Evolutionary conservation across 1,140 invertebrate species (phyloP), one percentile per base, ranked within the genome.

Genomic region (Leucophenga varia): DNA sequence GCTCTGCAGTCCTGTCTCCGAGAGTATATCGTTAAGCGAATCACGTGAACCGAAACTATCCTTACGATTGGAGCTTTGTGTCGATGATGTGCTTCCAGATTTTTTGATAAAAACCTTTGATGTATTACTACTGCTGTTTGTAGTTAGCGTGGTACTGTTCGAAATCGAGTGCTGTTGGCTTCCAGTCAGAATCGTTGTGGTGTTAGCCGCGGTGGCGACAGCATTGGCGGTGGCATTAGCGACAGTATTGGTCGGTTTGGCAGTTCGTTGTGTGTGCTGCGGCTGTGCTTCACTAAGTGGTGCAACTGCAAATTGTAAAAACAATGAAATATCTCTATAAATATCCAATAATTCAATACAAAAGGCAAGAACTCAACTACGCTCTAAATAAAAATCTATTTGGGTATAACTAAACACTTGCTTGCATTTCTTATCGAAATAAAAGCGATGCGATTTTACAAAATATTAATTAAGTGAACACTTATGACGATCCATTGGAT

Each of bases 41-140:
- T 75, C 73, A 32, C 65, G 58, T 7, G 73, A 75, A 22, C 73
- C 70, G 16, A 75, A 75, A 43, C 72, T 74, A 52, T 75, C 72
- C 50, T 75, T 75, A 50, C 70, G 64, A 39, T 69, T 65, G 16
- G 67, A 49, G 3, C 54, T 34, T 8, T 63, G 53, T 0, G 63
- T 57, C 2, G 55, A 54, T 37, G 55, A 53, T 28, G 49, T 44
- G 48, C 56, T 64, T 41, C 46, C 52, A 31, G 56, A 49, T 47
- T 74, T 74, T 43, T 74, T 74, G 50, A 74, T 68, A 28, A 72
- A 64, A 10, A 74, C 64, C 51, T 74, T 74, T 22, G 64, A 64
- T 34, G 68, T 60, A 38, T 57, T 56, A 12, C 61, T 55, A 25
- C 54, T 37, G 35, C 48, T 53, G 39, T 42, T n/a, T n/a, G n/a